Conservation (phyloP, 2,113 vertebrate genomes). For the Phalacrocorax pelagicus region DNA sequence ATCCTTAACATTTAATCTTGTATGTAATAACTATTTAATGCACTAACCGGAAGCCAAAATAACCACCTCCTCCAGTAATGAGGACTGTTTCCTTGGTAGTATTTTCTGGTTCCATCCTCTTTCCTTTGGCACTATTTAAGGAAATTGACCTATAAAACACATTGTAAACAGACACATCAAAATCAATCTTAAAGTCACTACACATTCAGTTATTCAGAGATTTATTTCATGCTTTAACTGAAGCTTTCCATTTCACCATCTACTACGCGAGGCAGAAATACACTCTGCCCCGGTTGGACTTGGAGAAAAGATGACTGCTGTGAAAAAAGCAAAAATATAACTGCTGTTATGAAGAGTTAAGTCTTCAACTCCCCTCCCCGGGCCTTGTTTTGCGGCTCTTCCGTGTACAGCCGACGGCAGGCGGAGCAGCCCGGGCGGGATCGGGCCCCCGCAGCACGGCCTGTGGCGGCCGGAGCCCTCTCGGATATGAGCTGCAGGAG, state of each 20-base stretch:
- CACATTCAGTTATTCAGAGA: neutral
- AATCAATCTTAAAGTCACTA: neutral
- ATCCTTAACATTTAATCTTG: neutral
- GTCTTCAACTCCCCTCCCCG: accelerated
- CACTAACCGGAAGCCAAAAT: slow-evolving; percentile 91
- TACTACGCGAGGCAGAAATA: neutral
- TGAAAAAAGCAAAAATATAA: accelerated
- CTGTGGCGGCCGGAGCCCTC: neutral
- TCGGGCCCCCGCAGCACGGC: neutral
- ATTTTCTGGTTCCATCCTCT: slow-evolving; percentile 46
- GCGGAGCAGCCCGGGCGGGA: neutral
- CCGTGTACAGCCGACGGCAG: neutral
- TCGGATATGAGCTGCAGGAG: neutral
- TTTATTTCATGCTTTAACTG: accelerated
- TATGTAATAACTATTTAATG: neutral
- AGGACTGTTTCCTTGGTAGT: slow-evolving; percentile 66
- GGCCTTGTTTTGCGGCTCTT: neutral
- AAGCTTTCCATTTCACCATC: neutral
- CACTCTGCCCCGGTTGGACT: neutral
- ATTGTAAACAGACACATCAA: neutral
- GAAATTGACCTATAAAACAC: neutral
- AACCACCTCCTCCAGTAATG: slow-evolving; percentile 90
- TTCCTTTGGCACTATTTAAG: neutral
- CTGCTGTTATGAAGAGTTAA: neutral
- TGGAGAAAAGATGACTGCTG: too few species aligned